These are phyloP conservation scores for Melopsittacus undulatus DNA, from an alignment of 2,797 vertebrate species.

Conservation along the genomic window DNA sequence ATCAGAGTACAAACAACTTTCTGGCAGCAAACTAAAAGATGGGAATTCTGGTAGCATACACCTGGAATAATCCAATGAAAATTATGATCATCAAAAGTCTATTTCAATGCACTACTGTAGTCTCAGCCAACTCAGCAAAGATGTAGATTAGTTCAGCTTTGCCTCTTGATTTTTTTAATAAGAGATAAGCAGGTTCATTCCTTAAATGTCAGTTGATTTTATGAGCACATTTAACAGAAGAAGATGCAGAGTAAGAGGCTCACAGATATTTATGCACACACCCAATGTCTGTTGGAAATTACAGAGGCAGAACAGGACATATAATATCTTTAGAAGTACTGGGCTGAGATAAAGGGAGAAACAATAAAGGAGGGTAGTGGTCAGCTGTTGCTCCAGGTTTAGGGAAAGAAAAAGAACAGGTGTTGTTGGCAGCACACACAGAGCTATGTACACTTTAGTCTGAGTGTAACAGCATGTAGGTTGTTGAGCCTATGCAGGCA, in stretches of 20 bases:
- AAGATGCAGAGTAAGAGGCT: slow-evolving; percentile 21
- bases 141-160: slow-evolving; percentile 11
- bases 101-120: background rate
- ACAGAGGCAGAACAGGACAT: background rate
- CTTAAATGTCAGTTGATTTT: slow-evolving; percentile 40
- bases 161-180: background rate
- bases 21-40: background rate
- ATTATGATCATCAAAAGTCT: background rate
- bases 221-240: slow-evolving; percentile 40
- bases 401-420: background rate
- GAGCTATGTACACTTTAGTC: background rate
- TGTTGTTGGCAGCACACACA: background rate
- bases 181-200: background rate
- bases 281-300: slow-evolving; percentile 6
- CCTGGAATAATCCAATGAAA: slow-evolving; percentile 18
- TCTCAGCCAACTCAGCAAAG: slow-evolving; percentile 23
- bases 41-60: background rate
- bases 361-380: background rate
- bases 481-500: background rate
- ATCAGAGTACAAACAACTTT: background rate
- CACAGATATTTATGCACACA: background rate
- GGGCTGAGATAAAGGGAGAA: background rate
- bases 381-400: background rate
- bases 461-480: background rate
- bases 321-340: background rate